phyloP scores from a whole-genome alignment of 2,797 vertebrate species.

The Melanogrammus aeglefinus region DNA sequence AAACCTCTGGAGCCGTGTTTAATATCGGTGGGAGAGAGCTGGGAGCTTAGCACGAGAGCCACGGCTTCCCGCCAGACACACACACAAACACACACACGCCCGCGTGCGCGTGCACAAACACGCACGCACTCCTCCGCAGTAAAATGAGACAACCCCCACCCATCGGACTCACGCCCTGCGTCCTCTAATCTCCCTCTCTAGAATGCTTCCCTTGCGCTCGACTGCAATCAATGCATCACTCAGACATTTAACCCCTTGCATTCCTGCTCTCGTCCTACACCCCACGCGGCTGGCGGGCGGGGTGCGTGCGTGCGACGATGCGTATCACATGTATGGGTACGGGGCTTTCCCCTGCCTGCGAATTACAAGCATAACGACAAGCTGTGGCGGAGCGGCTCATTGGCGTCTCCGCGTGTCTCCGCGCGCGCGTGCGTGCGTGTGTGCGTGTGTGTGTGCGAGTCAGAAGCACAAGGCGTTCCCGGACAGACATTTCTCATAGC shows the following conservation, averaged over 20 bases:
- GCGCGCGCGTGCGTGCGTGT: constrained; percentile 1
- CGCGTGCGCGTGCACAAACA: constrained; percentile 36
- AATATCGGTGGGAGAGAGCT: constrained; percentile 72
- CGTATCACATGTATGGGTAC: constrained; percentile 25
- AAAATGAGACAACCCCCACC: constrained; percentile 60
- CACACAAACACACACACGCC: constrained; percentile 25
- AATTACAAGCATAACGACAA: constrained; percentile 41
- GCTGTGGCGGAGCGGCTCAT: neutral
- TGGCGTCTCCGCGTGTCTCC: constrained; percentile 10
- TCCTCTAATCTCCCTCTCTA: constrained; percentile 77
- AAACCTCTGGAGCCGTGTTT: constrained; percentile 75
- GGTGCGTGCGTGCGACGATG: neutral
- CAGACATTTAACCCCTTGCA: constrained; percentile 74
- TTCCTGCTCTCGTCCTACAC: constrained; percentile 33
- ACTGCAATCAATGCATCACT: constrained; percentile 79
- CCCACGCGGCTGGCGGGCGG: constrained; percentile 18
- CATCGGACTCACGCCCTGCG: constrained; percentile 46
- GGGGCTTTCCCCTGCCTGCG: constrained; percentile 32
- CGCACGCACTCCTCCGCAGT: constrained; percentile 56
- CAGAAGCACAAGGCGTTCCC: too few relatives aligned
- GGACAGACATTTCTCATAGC: too few relatives aligned
- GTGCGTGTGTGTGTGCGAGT: too few relatives aligned
- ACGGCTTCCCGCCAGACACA: constrained; percentile 64
- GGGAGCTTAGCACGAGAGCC: constrained; percentile 69
- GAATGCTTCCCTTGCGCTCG: constrained; percentile 71